Base-by-base conservation (phyloP, 2,113 vertebrate genomes). In the Caretta caretta region DNA sequence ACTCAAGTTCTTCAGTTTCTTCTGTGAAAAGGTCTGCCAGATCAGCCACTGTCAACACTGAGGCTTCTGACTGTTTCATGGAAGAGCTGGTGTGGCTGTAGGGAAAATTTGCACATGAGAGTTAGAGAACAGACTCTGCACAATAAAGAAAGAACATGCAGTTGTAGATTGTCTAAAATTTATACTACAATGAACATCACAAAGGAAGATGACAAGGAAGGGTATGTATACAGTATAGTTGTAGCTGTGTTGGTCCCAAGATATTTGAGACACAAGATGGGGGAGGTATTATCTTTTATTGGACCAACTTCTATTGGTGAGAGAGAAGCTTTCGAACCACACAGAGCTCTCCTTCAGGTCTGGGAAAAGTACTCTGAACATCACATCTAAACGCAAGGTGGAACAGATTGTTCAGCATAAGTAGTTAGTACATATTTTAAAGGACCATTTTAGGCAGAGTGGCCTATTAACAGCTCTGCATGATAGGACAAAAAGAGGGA, bases 1-100 rank as follows among this genome's bases (percentile, higher is more conserved):
- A 99, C 89, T 99, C 99, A 78, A 99, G 98, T 86, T 98, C 98
- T 97, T 99, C 99, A 0, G 98, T 97, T 93, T 99, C 99, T 85
- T 99, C 99, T 49, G 99, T 99, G 81, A 99, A 99, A 88, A 99
- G 99, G 65, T 99, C 99, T 3, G 99, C 99, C 94, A 99, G 98
- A 93, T 99, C 99, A 20, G 99, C 99, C 62, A 99, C 99, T 1
- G 99, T 99, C 98, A 99, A 97, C 22, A 99, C 99, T 2, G 99
- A 99, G 4, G 99, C 99, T 98, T 99, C 99, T 0, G 99, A 99
- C 93, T 99, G 99, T 97, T 99, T 99, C 98, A 99, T 99, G 29
- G 99, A 96, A 4, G 99, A 98, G 95, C 98, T 99, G 2, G 98
- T 98, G 94, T 99, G 99, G 97, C 99, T 99, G 97, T 72, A 92